Evolutionary conservation across 1,140 invertebrate species (phyloP), one percentile per base, ranked within the genome.

Genomic region (Eumaeus atala): DNA sequence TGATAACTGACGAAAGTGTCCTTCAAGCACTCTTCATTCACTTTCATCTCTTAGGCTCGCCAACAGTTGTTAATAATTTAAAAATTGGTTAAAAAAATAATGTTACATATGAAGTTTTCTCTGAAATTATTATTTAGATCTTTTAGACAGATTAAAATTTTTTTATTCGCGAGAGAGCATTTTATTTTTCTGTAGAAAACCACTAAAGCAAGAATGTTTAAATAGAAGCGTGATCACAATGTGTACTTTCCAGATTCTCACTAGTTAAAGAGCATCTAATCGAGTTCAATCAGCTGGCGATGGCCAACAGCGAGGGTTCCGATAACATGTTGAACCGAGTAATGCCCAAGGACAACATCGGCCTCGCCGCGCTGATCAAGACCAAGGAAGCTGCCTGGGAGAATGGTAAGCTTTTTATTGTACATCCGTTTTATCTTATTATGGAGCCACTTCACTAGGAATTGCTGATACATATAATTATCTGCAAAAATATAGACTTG

Each of bases 321-420:
- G 97, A 99, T 85, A 95, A 99, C 78, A 99, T 99, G 97, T 89
- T 99, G 62, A 99, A 99, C 85, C 90, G 98, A 69, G 98, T 99
- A 16, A 99, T 99, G 97, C 98, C 98, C 11, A 98, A 98, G 78
- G 98, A 99, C 84, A 99, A 99, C 88, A 99, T 99, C 70, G 98
- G 97, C 9, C 88, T 99, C 56, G 97, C 96, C 9, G 98, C 97
- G 3, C 88, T 99, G 56, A 89, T 99, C 10, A 95, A 97, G 89
- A 97, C 96, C 0, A 97, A 96, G 73, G 95, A 98, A 77, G 94
- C 92, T 54, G 96, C 96, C 6, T 98, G 95, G 95, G 95, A 97
- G 67, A 95, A 95, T 82, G 92, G 94, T 94, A 79, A 90, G 89
- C 87, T 34, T 37, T 33, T 33, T 56, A 35, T 49, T 33, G 42